These are phyloP conservation scores for Liopterus haemorrhoidalis DNA, from an alignment of 2,888 invertebrate genomes.

Conservation along the genomic window DNA sequence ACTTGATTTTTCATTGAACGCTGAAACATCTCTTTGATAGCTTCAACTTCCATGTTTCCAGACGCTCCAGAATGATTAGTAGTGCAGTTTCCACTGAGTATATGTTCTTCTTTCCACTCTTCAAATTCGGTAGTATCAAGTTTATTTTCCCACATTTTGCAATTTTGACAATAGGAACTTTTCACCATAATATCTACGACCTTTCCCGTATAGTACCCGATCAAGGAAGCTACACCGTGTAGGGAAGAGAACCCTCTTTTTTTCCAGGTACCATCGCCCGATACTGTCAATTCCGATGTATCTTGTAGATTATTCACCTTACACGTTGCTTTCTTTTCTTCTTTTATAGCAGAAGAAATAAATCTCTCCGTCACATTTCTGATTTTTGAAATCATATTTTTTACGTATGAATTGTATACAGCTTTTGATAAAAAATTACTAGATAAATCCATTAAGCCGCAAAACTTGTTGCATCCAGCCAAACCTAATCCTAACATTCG, in stretches of 20 bases:
- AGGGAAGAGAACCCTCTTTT: conserved; percentile 29
- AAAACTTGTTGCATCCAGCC: conserved; percentile 27
- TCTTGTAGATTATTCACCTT: not conserved
- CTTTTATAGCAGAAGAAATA: conserved; percentile 22
- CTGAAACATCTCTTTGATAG: not conserved
- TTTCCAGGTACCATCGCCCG: conserved; percentile 33
- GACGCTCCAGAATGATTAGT: not conserved
- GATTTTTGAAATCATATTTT: conserved; percentile 20
- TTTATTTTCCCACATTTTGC: conserved; percentile 17
- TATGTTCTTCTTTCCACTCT: conserved; percentile 21
- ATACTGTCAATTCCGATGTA: conserved; percentile 30
- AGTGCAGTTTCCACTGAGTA: not conserved
- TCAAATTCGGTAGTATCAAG: conserved; percentile 18
- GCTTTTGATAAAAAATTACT: conserved; percentile 29
- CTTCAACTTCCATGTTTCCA: not conserved
- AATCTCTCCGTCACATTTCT: conserved; percentile 19
- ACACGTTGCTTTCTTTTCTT: not conserved
- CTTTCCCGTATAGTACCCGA: conserved; percentile 20
- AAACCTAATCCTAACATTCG: conserved; percentile 27
- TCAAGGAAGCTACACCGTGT: conserved; percentile 24
- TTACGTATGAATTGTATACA: conserved; percentile 22
- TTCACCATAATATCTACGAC: conserved; percentile 15
- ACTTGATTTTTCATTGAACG: not conserved
- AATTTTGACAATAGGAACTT: conserved; percentile 8
- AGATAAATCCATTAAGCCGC: conserved; percentile 29